Evolutionary conservation across 2,797 vertebrate genomes (phyloP).

Genomic region (Bradypus variegatus): DNA sequence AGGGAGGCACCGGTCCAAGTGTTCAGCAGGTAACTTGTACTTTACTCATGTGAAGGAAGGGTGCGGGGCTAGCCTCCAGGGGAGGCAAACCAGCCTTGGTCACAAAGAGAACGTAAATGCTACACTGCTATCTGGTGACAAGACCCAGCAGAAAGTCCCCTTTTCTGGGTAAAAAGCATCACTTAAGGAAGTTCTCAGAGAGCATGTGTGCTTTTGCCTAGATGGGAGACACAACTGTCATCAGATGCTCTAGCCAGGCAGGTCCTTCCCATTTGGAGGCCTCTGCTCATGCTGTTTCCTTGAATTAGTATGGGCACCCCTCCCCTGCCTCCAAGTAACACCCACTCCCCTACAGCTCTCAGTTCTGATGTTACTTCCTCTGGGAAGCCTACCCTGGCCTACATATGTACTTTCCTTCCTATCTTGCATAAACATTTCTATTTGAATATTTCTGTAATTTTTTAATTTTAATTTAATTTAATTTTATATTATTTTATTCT

Average conservation of each 20-base stretch:
- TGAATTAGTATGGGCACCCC: background rate
- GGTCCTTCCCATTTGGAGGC: background rate
- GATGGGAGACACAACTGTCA: background rate
- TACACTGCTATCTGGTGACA: background rate
- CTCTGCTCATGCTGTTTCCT: background rate
- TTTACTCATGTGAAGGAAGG: background rate
- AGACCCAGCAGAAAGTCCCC: background rate
- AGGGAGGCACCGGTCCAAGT: background rate
- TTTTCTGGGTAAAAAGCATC: background rate
- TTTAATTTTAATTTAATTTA: background rate
- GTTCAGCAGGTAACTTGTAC: background rate
- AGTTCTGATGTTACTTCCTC: background rate
- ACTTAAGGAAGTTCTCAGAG: background rate
- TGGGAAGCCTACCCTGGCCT: background rate
- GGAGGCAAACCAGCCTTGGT: background rate
- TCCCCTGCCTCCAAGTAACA: background rate
- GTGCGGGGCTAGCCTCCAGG: background rate
- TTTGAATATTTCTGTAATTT: constrained; percentile 3
- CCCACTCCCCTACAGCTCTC: background rate
- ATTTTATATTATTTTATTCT: no score
- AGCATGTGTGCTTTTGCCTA: background rate
- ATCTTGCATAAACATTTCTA: background rate
- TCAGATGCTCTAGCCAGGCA: background rate
- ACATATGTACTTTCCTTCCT: background rate
- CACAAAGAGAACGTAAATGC: background rate